Percentiles rank a stretch among this genome's conserved stretches.
Evolutionary conservation across 92 coral and sea anemone species (phyloP).

Genomic region (Phenganax marumi): DNA sequence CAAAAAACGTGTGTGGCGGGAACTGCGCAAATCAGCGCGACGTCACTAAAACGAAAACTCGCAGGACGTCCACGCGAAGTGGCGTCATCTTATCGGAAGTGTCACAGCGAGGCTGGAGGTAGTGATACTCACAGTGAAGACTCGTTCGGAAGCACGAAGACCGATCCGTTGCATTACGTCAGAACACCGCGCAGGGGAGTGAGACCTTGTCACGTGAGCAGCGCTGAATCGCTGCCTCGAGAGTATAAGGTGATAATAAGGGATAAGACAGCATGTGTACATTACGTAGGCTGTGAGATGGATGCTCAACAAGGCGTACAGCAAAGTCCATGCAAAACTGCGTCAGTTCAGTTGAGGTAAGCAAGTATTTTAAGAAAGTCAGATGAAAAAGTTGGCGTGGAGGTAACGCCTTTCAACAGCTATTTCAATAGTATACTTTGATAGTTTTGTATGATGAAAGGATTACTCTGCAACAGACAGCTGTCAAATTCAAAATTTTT

Average conservation of each 20-base stretch:
- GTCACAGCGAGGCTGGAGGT: constrained; percentile 30
- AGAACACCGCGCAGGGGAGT: constrained; percentile 36
- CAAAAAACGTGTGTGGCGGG: constrained; percentile 35
- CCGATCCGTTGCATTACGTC: constrained; percentile 34
- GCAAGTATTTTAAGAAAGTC: constrained; percentile 40
- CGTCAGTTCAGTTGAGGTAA: constrained; percentile 53
- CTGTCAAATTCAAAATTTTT: too few species aligned
- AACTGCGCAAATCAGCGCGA: constrained; percentile 48
- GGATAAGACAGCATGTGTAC: constrained; percentile 30
- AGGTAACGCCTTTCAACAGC: too few species aligned
- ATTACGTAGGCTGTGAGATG: constrained; percentile 51
- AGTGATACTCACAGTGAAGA: constrained; percentile 44
- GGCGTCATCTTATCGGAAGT: not conserved
- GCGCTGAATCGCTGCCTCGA: constrained; percentile 16
- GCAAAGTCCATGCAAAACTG: constrained; percentile 39
- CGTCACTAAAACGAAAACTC: constrained; percentile 40
- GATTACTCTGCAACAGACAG: too few species aligned
- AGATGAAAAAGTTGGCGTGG: constrained; percentile 2
- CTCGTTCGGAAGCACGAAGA: constrained; percentile 42
- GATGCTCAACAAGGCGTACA: constrained; percentile 40
- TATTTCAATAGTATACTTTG: too few species aligned
- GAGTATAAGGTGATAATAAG: constrained; percentile 41
- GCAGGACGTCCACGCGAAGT: constrained; percentile 1
- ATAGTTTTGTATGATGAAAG: too few species aligned
- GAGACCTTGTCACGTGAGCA: constrained; percentile 12